phyloP scores from a whole-genome alignment of 2,113 vertebrate species.

The Jacana jacana region DNA sequence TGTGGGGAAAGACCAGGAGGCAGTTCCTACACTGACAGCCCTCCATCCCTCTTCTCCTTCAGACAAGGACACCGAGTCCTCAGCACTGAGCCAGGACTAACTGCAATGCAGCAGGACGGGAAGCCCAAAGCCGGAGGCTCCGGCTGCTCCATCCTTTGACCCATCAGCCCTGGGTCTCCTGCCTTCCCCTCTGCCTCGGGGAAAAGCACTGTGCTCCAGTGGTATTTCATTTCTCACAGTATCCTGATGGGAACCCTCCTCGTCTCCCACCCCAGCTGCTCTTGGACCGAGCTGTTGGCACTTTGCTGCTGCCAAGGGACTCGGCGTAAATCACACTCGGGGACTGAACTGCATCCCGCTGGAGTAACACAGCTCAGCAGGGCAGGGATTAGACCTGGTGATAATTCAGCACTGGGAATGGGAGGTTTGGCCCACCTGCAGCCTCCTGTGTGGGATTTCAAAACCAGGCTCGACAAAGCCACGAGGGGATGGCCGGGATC shows the following conservation, averaged over 20 bases:
- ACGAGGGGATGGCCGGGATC: not conserved
- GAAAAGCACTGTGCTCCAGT: not conserved
- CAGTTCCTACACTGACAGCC: not conserved
- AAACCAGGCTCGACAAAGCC: not conserved
- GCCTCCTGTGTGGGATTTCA: not conserved
- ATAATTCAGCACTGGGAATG: not conserved
- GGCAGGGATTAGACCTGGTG: not conserved
- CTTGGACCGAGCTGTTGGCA: accelerated
- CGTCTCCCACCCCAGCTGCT: not conserved
- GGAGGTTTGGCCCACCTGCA: not conserved
- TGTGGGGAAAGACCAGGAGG: not conserved
- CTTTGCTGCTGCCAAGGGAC: not conserved
- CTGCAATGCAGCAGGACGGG: not conserved
- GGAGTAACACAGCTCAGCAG: not conserved
- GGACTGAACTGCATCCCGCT: not conserved
- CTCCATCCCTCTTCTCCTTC: not conserved
- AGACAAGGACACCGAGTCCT: not conserved
- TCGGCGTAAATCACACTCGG: accelerated
- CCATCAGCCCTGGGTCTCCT: not conserved
- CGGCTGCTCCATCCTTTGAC: not conserved
- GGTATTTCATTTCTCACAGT: not conserved
- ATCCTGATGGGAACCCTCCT: accelerated
- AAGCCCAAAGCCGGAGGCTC: not conserved
- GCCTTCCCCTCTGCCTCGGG: not conserved
- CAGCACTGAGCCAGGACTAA: not conserved